Conservation (phyloP, 2,797 vertebrate genomes). For the Macroramphosus scolopax region DNA sequence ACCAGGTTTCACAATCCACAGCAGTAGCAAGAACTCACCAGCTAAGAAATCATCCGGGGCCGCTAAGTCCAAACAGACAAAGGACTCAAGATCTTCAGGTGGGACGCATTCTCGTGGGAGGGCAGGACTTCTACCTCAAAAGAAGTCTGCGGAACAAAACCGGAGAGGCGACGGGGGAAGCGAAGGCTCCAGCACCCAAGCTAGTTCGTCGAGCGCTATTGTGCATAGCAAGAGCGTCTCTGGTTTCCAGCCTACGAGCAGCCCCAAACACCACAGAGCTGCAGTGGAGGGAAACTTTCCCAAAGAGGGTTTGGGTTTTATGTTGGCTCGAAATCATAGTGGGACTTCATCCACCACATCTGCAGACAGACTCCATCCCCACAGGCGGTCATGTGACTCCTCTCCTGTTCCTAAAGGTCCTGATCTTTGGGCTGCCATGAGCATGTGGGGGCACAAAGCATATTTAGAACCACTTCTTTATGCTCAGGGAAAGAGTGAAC, state of each 20-base stretch:
- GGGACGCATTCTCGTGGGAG: slow-evolving; percentile 37
- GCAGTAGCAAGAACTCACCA: slow-evolving; percentile 53
- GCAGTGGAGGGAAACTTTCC: slow-evolving; percentile 77
- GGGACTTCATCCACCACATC: slow-evolving; percentile 42
- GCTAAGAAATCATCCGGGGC: slow-evolving; percentile 48
- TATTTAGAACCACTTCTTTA: slow-evolving; percentile 62
- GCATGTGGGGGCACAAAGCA: slow-evolving; percentile 67
- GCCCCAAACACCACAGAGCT: slow-evolving; percentile 69
- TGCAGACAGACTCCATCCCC: slow-evolving; percentile 57
- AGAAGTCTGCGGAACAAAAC: slow-evolving; percentile 55
- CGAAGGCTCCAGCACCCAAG: slow-evolving; percentile 59
- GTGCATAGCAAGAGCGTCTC: slow-evolving; percentile 59
- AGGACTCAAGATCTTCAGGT: slow-evolving; percentile 45
- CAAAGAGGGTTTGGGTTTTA: slow-evolving; percentile 79
- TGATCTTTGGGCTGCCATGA: slow-evolving; percentile 72
- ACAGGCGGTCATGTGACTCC: slow-evolving; percentile 62
- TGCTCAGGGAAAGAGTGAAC: slow-evolving; percentile 81
- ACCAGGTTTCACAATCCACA: slow-evolving; percentile 57
- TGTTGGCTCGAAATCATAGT: slow-evolving; percentile 80
- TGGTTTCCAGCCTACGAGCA: slow-evolving; percentile 57
- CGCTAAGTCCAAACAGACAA: slow-evolving; percentile 56
- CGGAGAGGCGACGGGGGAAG: slow-evolving; percentile 39
- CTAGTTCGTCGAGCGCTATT: slow-evolving; percentile 60
- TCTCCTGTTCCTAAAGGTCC: slow-evolving; percentile 51
- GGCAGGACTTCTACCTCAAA: slow-evolving; percentile 55